A percentile compares a stretch with the other conserved stretches of the same genome.
These are phyloP conservation scores for Oreotrochilus melanogaster DNA, from an alignment of 2,113 vertebrate genomes.

Conservation along the genomic window DNA sequence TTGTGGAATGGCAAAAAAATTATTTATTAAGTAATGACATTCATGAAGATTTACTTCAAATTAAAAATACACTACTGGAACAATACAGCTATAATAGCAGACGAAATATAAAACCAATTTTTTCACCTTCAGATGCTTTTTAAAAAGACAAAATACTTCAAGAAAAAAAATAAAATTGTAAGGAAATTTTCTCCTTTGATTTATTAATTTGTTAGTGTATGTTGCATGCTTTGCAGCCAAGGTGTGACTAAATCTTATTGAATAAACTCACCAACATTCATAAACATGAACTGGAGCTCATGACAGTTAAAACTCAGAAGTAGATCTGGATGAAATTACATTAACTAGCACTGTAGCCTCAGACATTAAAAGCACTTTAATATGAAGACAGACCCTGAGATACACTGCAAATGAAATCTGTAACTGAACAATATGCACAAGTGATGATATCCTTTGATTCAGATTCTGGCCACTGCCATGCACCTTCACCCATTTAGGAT, in stretches of 20 bases:
- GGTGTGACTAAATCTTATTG: neutral
- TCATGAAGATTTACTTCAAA: neutral
- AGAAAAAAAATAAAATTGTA: neutral
- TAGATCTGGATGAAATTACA: neutral
- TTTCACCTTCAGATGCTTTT: neutral
- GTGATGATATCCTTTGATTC: neutral
- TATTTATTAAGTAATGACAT: neutral
- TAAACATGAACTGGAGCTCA: neutral
- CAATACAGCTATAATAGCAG: neutral
- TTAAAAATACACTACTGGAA: neutral
- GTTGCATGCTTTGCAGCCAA: neutral
- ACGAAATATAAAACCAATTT: neutral
- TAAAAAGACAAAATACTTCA: neutral
- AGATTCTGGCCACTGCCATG: neutral
- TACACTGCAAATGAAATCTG: neutral
- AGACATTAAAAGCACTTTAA: conserved; percentile 6
- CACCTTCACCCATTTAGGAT: neutral
- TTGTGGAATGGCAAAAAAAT: neutral
- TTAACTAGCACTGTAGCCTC: neutral
- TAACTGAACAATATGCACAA: conserved; percentile 26
- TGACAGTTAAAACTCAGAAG: neutral
- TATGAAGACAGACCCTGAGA: neutral
- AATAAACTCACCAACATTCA: neutral
- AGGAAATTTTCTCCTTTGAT: neutral
- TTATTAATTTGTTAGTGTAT: neutral